Base-by-base conservation (phyloP, 2,888 invertebrate genomes). In the Limenitis camilla region DNA sequence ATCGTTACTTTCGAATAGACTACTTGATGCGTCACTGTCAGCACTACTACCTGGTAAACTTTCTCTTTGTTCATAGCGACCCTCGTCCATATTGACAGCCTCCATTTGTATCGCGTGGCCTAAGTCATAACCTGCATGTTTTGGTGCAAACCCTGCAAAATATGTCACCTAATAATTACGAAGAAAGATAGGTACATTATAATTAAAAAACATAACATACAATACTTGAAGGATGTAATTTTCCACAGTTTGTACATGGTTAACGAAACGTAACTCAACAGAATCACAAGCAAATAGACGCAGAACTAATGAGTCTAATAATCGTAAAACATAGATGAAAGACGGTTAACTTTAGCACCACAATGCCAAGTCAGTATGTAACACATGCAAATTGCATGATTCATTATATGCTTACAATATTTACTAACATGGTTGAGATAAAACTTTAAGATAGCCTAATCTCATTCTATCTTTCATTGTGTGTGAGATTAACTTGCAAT, bases 31-130 rank as follows among this genome's bases (percentile, higher is more conserved):
- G 49, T 83, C 84, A 60, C 83, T 84, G 33, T 81, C 81, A 11
- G 67, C 69, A 60, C 79, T 82, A 55, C 76, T 78, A 36, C 79
- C 76, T 9, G 79, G 81, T 56, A 80, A 60, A 66, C 70, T 74
- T 56, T 78, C 80, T 40, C 69, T 75, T 59, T 76, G 79, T 63
- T 85, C 83, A 60, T 84, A 85, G 47, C 74, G 72, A 58, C 83
- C 85, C 66, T 85, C 81, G 58, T 72, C 77, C 66, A 76, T 65
- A 60, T 78, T 79, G 40, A 86, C 79, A 54, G 73, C 76, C 69
- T 87, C 86, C 87, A 87, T 86, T 69, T 79, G 86, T 74, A 86
- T 83, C 51, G 83, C 85, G 72, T 80, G 74, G 60, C 79, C 82
- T 68, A 85, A 78, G 71, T 84, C 81, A 81, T 86, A 87, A 64